phyloP scores from a whole-genome alignment of 2,797 vertebrate species.

The Lepilemur ruficaudatus region DNA sequence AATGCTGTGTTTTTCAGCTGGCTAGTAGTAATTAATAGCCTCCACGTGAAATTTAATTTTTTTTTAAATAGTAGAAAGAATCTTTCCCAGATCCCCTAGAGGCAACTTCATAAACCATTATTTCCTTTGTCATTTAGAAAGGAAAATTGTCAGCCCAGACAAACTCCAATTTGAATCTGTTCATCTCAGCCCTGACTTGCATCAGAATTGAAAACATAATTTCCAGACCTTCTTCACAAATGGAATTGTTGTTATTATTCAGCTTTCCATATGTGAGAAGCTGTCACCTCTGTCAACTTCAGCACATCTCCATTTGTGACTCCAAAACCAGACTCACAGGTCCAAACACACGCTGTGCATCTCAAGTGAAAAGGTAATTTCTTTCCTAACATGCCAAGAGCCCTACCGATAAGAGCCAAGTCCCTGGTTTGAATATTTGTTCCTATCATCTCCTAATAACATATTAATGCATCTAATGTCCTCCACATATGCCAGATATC shows the following conservation, averaged over 20 bases:
- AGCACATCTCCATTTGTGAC: constrained; percentile 74
- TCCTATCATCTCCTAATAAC: constrained; percentile 79
- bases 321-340: constrained; percentile 69
- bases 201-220: constrained; percentile 81
- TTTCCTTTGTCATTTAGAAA: constrained; percentile 65
- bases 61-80: constrained; percentile 52
- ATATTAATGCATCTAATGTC: constrained; percentile 63
- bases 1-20: constrained; percentile 65
- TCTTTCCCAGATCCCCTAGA: constrained; percentile 62
- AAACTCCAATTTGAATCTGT: constrained; percentile 78
- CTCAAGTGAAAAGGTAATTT: constrained; percentile 80
- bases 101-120: constrained; percentile 58
- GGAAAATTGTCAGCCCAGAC: constrained; percentile 50
- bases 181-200: constrained; percentile 76
- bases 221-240: constrained; percentile 79
- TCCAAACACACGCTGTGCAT: constrained; percentile 72
- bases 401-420: constrained; percentile 64
- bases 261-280: constrained; percentile 84
- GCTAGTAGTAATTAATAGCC: constrained; percentile 66
- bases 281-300: constrained; percentile 81
- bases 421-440: constrained; percentile 72
- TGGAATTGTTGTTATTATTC: constrained; percentile 83
- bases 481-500: constrained; percentile 27
- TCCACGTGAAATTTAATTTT: constrained; percentile 47
- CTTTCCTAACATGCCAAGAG: constrained; percentile 67